Base-by-base conservation (phyloP, 2,797 vertebrate genomes). In the Champsocephalus esox region DNA sequence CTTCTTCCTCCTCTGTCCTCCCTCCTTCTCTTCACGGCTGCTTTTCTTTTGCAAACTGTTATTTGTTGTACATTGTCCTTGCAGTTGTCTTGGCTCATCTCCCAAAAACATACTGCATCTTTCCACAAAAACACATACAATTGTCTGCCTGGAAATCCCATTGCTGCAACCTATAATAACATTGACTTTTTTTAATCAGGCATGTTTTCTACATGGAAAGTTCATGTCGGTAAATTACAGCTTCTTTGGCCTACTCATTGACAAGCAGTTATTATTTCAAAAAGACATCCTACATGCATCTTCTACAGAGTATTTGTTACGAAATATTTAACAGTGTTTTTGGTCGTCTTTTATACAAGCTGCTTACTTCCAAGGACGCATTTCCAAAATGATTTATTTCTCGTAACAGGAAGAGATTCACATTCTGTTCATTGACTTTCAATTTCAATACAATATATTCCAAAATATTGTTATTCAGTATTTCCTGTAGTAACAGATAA, bases 41-140 rank as follows among this genome's bases (percentile, higher is more conserved):
- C 63, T 48, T 83, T 81, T 64, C 66, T 70, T 82, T 55, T 59
- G 56, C 70, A 86, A 89, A 87, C 73, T 75, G 71, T 85, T 88
- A 79, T 82, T 61, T 51, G 87, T 79, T 64, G 6, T 24, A 59
- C 76, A 73, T 84, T 63, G 54, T 71, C 60, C 81, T 75, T 79
- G 73, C 28, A 8, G 71, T 71, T 57, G 60, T 74, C 69, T 74
- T 49, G 64, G 67, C 67, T 24, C 66, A 5, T 82, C 82, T 79
- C 65, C 71, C 56, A 41, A 54, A 70, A 66, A 76, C 55, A n/a
- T 62, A 63, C 34, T 67, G 49, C 72, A 55, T 72, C 28, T 38
- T 54, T 46, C 49, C 43, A 66, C 51, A 44, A 7, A 56, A 54
- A 83, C 34, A 61, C 49, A 70, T 60, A 52, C 67, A 68, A 76